These are phyloP conservation scores for Heliangelus exortis DNA, from an alignment of 2,797 vertebrate genomes.

Conservation along the genomic window DNA sequence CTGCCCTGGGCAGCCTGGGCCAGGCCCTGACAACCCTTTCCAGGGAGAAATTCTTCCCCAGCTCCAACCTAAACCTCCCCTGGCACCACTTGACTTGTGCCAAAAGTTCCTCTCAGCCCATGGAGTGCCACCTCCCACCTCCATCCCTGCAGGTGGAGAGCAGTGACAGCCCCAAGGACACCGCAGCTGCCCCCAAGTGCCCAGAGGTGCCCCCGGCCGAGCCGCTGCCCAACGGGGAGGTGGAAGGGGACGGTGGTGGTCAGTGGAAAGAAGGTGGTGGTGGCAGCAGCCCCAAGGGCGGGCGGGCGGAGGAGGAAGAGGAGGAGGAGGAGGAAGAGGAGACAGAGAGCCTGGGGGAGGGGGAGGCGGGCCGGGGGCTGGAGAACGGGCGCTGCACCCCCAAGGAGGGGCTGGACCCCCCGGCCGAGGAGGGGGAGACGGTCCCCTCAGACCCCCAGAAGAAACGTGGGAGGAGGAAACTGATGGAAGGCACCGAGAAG, in stretches of 20 bases:
- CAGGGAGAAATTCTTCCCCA: too few species aligned
- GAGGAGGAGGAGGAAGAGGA: conserved; percentile 60
- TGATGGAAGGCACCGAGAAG: conserved; percentile 85
- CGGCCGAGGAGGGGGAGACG: conserved; percentile 83
- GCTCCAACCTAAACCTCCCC: too few species aligned
- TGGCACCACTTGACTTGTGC: too few species aligned
- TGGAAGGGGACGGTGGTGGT: conserved; percentile 77
- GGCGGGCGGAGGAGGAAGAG: too few species aligned
- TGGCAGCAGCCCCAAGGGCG: too few species aligned
- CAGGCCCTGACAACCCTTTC: too few species aligned
- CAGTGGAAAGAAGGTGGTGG: conserved; percentile 48
- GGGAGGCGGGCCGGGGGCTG: conserved; percentile 78
- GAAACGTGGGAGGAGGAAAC: conserved; percentile 88
- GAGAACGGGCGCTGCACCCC: conserved; percentile 88
- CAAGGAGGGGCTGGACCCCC: conserved; percentile 81
- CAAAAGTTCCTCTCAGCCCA: too few species aligned
- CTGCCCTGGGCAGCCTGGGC: too few species aligned
- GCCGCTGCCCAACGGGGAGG: conserved; percentile 89
- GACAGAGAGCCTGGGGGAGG: conserved; percentile 67
- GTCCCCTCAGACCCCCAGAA: conserved; percentile 78
- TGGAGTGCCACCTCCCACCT: not conserved
- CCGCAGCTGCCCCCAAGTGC: conserved; percentile 80
- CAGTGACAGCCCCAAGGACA: conserved; percentile 80
- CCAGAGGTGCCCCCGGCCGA: conserved; percentile 81
- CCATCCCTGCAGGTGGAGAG: conserved; percentile 75